A percentile compares a stretch with the other conserved stretches of the same genome.
Conservation (phyloP, 2,888 invertebrate species). For the Sesia bembeciformis region DNA sequence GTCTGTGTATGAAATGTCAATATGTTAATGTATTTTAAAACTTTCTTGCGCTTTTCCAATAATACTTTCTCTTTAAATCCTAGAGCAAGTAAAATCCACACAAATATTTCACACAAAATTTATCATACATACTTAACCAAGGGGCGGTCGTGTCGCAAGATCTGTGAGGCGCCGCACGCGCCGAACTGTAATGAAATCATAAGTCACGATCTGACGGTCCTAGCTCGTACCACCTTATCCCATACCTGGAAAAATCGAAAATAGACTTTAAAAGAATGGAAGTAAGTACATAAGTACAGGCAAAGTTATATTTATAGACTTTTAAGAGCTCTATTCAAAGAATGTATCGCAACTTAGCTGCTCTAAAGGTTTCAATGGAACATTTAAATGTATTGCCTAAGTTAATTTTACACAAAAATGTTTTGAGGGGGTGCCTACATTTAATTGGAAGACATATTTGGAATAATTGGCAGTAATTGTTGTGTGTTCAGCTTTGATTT, state of each 20-base stretch:
- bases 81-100: no score
- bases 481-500: background rate
- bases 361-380: constrained; percentile 6
- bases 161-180: constrained; percentile 31
- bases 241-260: constrained; percentile 4
- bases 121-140: background rate
- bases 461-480: background rate
- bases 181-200: constrained; percentile 42
- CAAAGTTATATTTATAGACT: background rate
- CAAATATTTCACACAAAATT: no score
- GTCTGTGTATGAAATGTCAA: no score
- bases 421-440: background rate
- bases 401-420: background rate
- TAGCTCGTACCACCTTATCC: constrained; percentile 13
- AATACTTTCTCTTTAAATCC: no score
- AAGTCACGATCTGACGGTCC: constrained; percentile 45
- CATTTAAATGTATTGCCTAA: background rate
- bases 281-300: constrained; percentile 7
- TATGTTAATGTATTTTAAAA: no score
- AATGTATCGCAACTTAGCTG: constrained; percentile 14
- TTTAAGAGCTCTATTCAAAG: constrained; percentile 5
- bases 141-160: constrained; percentile 21
- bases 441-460: background rate
- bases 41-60: no score
- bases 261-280: background rate